Evolutionary conservation across 2,113 vertebrate genomes (phyloP), one percentile per base, ranked within the genome.

Genomic region (Mormyrus lacerda): DNA sequence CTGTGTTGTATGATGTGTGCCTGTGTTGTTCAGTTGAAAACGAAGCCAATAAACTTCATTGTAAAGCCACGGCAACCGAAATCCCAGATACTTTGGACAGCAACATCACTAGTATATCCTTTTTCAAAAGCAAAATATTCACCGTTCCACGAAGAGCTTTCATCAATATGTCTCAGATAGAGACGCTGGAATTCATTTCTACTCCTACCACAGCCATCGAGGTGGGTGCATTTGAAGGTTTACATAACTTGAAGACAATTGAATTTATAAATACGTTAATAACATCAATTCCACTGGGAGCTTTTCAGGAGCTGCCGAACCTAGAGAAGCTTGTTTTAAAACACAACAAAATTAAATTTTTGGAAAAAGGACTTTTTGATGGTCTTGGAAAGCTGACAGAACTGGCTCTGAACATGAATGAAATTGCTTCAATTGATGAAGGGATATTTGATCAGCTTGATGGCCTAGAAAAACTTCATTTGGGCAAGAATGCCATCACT

Each of bases 151-250:
- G 91, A 91, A 93, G 90, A 87, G 95, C 95, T 17, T 96, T 97
- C 91, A 89, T 76, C 24, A 90, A 92, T 90, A 96, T 93, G 92
- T 90, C 94, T 27, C 91, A 93, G 4, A 91, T 97, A 44, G 55
- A 89, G 58, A 95, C 94, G 45, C 89, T 97, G 87, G 93, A 95
- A 1, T 96, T 97, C 89, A 61, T 95, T 1, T 83, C 90, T 39
- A 96, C 94, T 50, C 87, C 90, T 1, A 94, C 95, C 2, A 48
- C 88, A 47, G 91, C 88, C 8, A 88, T 97, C 10, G 96, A 97
- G 90, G 90, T 91, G 3, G 96, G 95, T 86, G 96, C 96, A 24
- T 97, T 98, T 92, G 95, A 96, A 88, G 93, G 93, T 89, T 90
- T 97, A 90, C 86, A 89, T 8, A 88, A 94, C 13, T 91, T 97